Percentiles rank a stretch among this genome's conserved stretches.
These are phyloP conservation scores for Sigmodon hispidus DNA, from an alignment of 2,113 vertebrate genomes.

Conservation along the genomic window DNA sequence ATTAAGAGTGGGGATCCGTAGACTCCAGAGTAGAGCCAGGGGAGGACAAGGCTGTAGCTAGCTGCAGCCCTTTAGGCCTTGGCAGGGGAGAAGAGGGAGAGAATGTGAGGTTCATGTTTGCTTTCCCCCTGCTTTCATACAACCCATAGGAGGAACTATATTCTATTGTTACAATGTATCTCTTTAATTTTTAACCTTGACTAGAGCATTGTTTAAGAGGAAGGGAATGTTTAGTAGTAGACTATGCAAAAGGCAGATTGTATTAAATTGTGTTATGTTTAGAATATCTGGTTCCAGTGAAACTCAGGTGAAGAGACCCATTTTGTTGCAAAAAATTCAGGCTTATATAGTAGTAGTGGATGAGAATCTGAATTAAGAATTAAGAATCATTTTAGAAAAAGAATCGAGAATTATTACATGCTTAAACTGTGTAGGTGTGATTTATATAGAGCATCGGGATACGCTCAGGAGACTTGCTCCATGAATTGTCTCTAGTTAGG, in stretches of 20 bases:
- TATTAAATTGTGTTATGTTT: neutral
- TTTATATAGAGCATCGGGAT: conserved; percentile 67
- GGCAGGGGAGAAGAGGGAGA: neutral
- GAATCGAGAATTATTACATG: neutral
- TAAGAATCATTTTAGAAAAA: accelerated
- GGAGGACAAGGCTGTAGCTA: neutral
- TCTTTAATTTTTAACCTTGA: conserved; percentile 6
- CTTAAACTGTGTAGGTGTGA: conserved; percentile 51
- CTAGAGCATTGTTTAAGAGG: neutral
- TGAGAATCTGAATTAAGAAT: conserved; percentile 18
- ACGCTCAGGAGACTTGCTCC: conserved; percentile 68
- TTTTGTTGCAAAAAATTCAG: neutral
- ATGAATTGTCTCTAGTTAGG: conserved; percentile 49
- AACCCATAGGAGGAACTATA: neutral
- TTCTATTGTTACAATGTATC: neutral
- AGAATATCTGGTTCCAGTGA: neutral
- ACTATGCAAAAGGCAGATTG: neutral
- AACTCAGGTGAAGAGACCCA: neutral
- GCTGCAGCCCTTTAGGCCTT: neutral
- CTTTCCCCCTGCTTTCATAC: neutral
- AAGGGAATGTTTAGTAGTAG: neutral
- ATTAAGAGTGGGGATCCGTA: neutral
- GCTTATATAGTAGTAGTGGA: neutral
- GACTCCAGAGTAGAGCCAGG: neutral
- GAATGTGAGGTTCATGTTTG: neutral